Evolutionary conservation across 2,797 vertebrate genomes (phyloP), one percentile per base, ranked within the genome.

Genomic region (Dendrocincla tyrannina): DNA sequence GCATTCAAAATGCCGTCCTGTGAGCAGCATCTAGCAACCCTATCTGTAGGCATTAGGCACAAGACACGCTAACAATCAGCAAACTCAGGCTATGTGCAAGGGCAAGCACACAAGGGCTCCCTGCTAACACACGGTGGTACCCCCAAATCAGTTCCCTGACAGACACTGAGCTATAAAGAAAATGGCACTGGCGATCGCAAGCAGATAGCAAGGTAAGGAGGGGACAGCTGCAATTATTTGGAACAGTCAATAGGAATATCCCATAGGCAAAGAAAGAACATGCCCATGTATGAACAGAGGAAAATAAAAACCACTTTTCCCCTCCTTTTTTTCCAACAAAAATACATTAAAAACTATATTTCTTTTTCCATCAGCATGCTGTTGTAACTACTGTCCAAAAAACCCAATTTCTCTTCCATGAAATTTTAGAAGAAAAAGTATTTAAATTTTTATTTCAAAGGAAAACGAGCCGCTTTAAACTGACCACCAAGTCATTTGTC

Each of bases 401-500:
- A 1, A 0, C 10, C 11, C 7, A 1, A 1, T 44, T 85, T 64
- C 8, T 64, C 37, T 75, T 30, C 4, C 28, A 52, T 2, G 1
- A 84, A 73, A 64, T 88, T 72, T 91, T 58, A 58, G 35, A 74
- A 74, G 42, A 73, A 85, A 78, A 78, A 53, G 1, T 2, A 75
- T 68, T 79, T 27, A 44, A 15, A 28, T 42, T 32, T 79, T 73
- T 78, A 39, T 77, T 78, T 67, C 63, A 73, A 70, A 89, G 33
- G 63, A 87, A 91, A 89, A 86, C 0, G 0, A 73, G 44, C 11
- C 41, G 17, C 13, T 91, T 81, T 49, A 76, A 23, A 67, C 55
- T 95, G 88, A 87, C 93, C 91, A 94, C 74, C 10, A 42, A 67
- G 30, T 60, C 28, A 60, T 78, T 86, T 18, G n/a, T 56, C 47